A percentile compares a stretch with the other conserved stretches of the same genome.
These are phyloP conservation scores for Lottia scabra DNA, from an alignment of 2,888 invertebrate genomes.

Conservation along the genomic window DNA sequence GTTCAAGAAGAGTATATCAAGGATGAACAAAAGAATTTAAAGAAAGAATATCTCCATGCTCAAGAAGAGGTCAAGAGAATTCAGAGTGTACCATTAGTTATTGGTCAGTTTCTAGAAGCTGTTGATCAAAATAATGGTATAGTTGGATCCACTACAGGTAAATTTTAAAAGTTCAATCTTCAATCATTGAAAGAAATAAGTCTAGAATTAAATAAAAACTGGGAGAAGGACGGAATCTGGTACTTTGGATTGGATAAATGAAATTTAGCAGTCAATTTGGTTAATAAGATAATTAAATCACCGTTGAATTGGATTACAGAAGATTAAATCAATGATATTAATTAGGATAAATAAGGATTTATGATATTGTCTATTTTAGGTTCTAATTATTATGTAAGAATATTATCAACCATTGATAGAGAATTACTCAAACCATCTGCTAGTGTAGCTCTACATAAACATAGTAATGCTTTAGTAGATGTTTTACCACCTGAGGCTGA, in stretches of 20 bases:
- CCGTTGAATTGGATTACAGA: too few species aligned
- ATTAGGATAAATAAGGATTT: neutral
- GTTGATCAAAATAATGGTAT: slow-evolving; percentile 99
- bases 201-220: too few species aligned
- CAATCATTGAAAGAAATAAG: neutral
- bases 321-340: too few species aligned
- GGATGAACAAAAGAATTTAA: slow-evolving; percentile 97
- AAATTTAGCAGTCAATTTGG: too few species aligned
- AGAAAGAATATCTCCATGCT: slow-evolving; percentile 98
- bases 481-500: slow-evolving; percentile 99
- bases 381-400: slow-evolving; percentile 98
- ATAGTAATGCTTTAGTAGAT: slow-evolving; percentile 99
- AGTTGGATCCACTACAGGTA: slow-evolving; percentile 94
- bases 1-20: slow-evolving; percentile 99
- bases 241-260: too few species aligned
- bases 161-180: neutral
- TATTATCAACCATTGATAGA: slow-evolving; percentile 96
- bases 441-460: slow-evolving; percentile 98
- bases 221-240: too few species aligned
- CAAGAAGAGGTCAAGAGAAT: slow-evolving; percentile 95
- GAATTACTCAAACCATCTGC: slow-evolving; percentile 97
- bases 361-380: slow-evolving; percentile 72
- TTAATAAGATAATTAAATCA: too few species aligned
- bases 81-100: slow-evolving; percentile 97
- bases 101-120: slow-evolving; percentile 98